Evolutionary conservation across 2,888 invertebrate genomes (phyloP), one percentile per base, ranked within the genome.

Genomic region (Zeuzera pyrina): DNA sequence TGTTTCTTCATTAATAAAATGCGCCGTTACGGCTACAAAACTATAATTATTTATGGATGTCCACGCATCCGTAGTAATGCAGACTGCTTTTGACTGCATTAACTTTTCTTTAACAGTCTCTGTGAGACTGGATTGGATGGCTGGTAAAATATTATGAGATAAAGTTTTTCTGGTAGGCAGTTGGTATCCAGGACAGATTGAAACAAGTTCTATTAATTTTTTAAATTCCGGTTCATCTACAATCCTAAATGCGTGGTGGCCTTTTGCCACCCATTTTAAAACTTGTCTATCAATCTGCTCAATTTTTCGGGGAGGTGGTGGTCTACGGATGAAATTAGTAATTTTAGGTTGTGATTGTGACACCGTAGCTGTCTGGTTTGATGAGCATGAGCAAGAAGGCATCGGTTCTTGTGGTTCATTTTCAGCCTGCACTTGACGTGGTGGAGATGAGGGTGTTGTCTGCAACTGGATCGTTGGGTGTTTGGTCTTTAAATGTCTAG

Each of bases 231-330:
- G 8, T 21, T 21, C 21, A 3, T 21, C 21, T n/a, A 3, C 10
- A 8, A n/a, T 21, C 21, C 21, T 21, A 21, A 21, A 21, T 21
- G 21, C 21, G 21, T 21, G 21, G 21, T 21, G 21, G 21, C 21
- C 21, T 21, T 21, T 21, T 21, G 21, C 21, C 21, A 21, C 21
- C 21, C 3, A 21, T 21, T 21, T 21, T 21, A 21, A 21, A 21
- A 21, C 21, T 21, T 21, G 21, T 21, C 21, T 21, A 3, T 21
- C 21, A 21, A 21, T 21, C 6, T 21, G 21, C 21, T 21, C 21
- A 21, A 21, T 21, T 3, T 21, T 21, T 21, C 21, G 21, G 21
- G 21, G 21, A 21, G 21, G 21, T 21, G 21, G 21, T 21, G 21
- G 21, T 21, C 21, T 21, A 21, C 21, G 21, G 3, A 21, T 21